phyloP scores from a whole-genome alignment of 1,140 invertebrate species.

The Rhysida immarginata region DNA sequence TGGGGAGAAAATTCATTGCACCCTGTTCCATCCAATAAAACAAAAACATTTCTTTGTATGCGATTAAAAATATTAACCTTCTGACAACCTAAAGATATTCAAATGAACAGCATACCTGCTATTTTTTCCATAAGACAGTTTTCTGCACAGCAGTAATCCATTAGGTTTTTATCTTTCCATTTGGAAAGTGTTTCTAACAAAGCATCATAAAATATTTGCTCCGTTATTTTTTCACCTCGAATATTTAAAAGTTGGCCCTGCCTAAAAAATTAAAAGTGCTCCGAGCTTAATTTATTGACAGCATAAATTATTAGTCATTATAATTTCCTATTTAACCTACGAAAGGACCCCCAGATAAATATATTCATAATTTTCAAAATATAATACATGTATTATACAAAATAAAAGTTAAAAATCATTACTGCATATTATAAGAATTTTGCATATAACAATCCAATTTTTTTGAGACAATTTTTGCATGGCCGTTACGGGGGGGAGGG shows the following conservation, averaged over 20 bases:
- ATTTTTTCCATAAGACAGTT: neutral
- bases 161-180: neutral
- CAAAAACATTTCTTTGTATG: too few relatives aligned
- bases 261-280: conserved; percentile 16
- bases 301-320: neutral
- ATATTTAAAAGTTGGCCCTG: conserved; percentile 32
- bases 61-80: too few relatives aligned
- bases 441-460: neutral
- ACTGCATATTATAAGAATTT: neutral
- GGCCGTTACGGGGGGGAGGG: too few relatives aligned
- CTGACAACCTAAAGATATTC: neutral
- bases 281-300: neutral
- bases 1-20: neutral
- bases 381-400: neutral
- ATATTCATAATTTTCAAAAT: neutral
- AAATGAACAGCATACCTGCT: neutral
- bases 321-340: too few relatives aligned
- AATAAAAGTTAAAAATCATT: neutral
- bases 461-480: too few relatives aligned
- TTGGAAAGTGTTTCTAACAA: conserved; percentile 10
- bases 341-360: neutral
- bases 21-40: too few relatives aligned
- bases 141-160: conserved; percentile 3
- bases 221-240: conserved; percentile 27
- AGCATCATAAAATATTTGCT: conserved; percentile 24